These are phyloP conservation scores for Mythimna ferrago DNA, from an alignment of 2,888 invertebrate genomes.

Conservation along the genomic window DNA sequence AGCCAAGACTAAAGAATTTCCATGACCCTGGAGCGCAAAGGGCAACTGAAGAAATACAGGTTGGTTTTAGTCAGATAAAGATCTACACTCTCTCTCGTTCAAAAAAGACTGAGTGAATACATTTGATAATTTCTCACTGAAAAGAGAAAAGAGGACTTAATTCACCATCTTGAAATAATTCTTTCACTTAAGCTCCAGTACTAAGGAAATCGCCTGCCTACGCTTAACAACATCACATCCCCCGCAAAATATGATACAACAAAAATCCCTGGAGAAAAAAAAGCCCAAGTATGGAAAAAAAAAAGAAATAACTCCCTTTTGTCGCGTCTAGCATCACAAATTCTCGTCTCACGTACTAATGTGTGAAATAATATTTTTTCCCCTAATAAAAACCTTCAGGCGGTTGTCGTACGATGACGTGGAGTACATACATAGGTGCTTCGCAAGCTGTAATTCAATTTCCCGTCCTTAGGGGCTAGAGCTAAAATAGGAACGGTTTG, in stretches of 20 bases:
- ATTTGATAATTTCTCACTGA: too few relatives aligned
- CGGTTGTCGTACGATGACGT: slow-evolving; percentile 57
- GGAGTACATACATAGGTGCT: slow-evolving; percentile 47
- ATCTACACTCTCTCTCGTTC: too few relatives aligned
- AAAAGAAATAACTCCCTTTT: slow-evolving; percentile 60
- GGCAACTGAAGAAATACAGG: too few relatives aligned
- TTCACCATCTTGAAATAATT: neutral
- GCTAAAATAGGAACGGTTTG: slow-evolving; percentile 40
- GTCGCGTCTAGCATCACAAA: slow-evolving; percentile 57
- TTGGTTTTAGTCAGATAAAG: too few relatives aligned
- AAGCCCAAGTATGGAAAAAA: slow-evolving; percentile 38
- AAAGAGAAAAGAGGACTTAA: too few relatives aligned
- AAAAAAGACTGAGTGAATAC: too few relatives aligned
- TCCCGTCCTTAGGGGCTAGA: slow-evolving; percentile 46
- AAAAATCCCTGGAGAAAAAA: slow-evolving; percentile 56
- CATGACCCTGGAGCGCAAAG: too few relatives aligned
- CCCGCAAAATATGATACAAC: slow-evolving; percentile 46
- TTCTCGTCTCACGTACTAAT: slow-evolving; percentile 66
- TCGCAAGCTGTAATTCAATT: slow-evolving; percentile 66
- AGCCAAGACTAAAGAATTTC: too few relatives aligned
- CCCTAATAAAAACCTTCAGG: slow-evolving; percentile 63
- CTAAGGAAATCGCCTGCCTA: slow-evolving; percentile 1
- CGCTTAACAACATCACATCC: slow-evolving; percentile 41
- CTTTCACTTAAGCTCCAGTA: neutral
- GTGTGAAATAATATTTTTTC: slow-evolving; percentile 68